Percentiles rank a stretch among this genome's conserved stretches.
These are phyloP conservation scores for Rhamnusium bicolor DNA, from an alignment of 2,888 invertebrate species.

Conservation along the genomic window DNA sequence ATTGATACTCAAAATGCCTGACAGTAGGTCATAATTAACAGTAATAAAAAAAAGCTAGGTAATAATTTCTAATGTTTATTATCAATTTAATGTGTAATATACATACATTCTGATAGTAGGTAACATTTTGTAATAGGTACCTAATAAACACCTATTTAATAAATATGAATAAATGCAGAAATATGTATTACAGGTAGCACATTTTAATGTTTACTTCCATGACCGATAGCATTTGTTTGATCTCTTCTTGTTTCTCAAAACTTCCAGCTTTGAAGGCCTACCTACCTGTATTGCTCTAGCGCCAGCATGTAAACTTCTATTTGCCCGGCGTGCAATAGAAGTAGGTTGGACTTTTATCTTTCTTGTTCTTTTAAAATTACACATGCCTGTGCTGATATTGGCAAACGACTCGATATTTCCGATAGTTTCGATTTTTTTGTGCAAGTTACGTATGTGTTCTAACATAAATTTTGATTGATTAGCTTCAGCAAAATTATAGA, in stretches of 20 bases:
- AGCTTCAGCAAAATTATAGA: constrained; percentile 36
- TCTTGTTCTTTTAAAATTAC: constrained; percentile 36
- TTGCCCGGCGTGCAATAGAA: too few species aligned
- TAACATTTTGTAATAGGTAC: too few species aligned
- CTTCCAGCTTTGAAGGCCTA: constrained; percentile 37
- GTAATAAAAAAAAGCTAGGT: too few species aligned
- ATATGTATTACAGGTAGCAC: neutral
- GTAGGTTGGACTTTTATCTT: too few species aligned
- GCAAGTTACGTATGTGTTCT: constrained; percentile 36
- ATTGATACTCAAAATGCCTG: too few species aligned
- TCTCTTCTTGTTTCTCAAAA: constrained; percentile 37
- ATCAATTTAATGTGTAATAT: too few species aligned
- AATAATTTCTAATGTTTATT: too few species aligned
- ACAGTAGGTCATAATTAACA: too few species aligned
- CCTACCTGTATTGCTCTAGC: constrained; percentile 36
- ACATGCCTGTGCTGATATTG: constrained; percentile 36
- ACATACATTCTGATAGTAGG: too few species aligned
- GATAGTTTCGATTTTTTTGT: constrained; percentile 36
- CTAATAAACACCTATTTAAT: too few species aligned
- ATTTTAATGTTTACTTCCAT: constrained; percentile 23
- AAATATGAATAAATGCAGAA: neutral
- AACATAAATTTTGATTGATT: constrained; percentile 42
- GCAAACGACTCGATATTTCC: constrained; percentile 33
- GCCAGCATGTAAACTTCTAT: constrained; percentile 36
- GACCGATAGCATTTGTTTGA: constrained; percentile 33